A percentile compares a stretch with the other conserved stretches of the same genome.
Conservation (phyloP, 1,140 invertebrate species). For the Drosophila nigromelanica region DNA sequence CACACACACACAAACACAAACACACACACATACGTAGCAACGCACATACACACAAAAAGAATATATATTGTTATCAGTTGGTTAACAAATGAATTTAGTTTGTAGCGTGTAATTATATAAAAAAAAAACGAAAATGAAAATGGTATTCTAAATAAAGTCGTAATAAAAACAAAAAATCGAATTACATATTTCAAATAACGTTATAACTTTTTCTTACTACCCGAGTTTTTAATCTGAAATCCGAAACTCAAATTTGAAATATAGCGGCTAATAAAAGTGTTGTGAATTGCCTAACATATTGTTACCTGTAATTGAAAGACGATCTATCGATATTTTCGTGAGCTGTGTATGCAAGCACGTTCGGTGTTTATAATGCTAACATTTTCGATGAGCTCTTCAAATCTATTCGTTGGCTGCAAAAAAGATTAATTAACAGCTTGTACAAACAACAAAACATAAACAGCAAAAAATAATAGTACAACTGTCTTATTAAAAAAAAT, state of each 20-base stretch:
- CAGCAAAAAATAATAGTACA: too few relatives aligned
- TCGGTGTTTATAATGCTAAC: not conserved
- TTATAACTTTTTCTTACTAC: too few relatives aligned
- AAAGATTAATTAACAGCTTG: too few relatives aligned
- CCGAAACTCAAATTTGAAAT: not conserved
- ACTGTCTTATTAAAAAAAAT: not conserved
- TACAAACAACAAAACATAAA: too few relatives aligned
- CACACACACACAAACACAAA: conserved; percentile 39
- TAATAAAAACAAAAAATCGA: conserved; percentile 48
- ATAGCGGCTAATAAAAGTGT: not conserved
- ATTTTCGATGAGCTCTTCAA: not conserved
- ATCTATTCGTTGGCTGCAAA: too few relatives aligned
- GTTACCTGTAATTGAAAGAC: not conserved
- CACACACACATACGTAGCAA: conserved; percentile 19
- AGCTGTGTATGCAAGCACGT: not conserved
- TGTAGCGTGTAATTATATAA: conserved; percentile 70
- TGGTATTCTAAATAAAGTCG: conserved; percentile 79
- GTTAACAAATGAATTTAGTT: conserved; percentile 78
- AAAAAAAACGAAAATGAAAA: conserved; percentile 52
- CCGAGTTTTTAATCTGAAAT: not conserved
- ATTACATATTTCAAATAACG: too few relatives aligned
- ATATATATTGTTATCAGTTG: conserved; percentile 76
- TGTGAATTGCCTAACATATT: not conserved
- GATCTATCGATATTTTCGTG: not conserved
- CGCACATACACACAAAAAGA: conserved; percentile 32